phyloP scores from a whole-genome alignment of 2,113 vertebrate genomes.

The Protomyctophum bolini region DNA sequence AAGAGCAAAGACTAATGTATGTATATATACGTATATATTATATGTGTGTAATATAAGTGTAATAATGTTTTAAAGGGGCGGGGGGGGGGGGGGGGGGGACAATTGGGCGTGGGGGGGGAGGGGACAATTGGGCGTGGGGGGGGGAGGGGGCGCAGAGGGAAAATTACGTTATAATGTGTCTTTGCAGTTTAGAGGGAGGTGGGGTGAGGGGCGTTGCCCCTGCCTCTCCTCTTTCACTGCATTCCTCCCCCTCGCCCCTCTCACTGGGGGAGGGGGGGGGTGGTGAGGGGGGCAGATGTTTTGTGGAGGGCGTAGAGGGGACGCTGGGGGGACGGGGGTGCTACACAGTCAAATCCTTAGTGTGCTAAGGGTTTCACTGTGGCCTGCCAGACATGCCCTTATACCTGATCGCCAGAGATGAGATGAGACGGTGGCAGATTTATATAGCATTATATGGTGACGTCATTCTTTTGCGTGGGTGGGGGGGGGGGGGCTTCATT shows the following conservation, averaged over 20 bases:
- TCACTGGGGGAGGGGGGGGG: neutral
- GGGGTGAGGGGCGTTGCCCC: neutral
- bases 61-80: conserved; percentile 45
- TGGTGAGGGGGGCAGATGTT: neutral
- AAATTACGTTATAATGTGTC: conserved; percentile 30
- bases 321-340: conserved; percentile 14
- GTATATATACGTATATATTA: conserved; percentile 57
- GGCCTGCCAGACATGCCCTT: conserved; percentile 45
- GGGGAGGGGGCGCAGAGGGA: neutral
- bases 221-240: neutral
- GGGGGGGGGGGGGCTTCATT: too few species aligned
- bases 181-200: conserved; percentile 32
- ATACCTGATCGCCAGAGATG: conserved; percentile 8
- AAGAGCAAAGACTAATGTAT: conserved; percentile 71
- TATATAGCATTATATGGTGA: too few species aligned
- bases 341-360: neutral
- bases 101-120: too few species aligned
- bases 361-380: neutral
- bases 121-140: too few species aligned
- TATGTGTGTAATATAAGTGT: conserved; percentile 58
- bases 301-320: neutral
- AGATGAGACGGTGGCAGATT: neutral
- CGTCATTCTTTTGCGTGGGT: too few species aligned
- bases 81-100: conserved; percentile 26
- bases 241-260: neutral